Base-by-base conservation (phyloP, 2,797 vertebrate genomes). In the Nyctalus aviator region DNA sequence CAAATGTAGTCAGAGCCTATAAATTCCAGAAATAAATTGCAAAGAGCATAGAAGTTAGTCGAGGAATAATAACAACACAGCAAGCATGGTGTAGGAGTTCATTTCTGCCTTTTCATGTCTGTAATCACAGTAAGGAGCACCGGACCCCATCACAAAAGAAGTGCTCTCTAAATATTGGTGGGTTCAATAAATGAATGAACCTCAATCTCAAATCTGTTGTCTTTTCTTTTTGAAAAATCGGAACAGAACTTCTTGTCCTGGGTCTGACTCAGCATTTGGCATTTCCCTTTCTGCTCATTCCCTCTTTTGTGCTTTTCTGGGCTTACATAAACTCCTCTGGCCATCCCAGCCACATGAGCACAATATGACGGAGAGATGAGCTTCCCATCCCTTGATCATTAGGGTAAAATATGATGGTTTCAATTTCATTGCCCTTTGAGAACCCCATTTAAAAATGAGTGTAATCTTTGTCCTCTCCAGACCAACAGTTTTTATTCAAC, bases 221-320 rank as follows among this genome's bases (percentile, higher is more conserved):
- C 57, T 77, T 93, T 90, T 81, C 32, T 86, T 82, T 90, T 79
- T 37, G 68, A 93, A 93, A 95, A 96, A 71, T 79, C 71, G n/a
- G 72, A 87, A 89, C 32, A 35, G 77, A 87, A 89, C 41, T 88
- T 79, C 82, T 79, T 41, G 35, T 68, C 73, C 69, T 71, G 48
- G 6, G 53, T 50, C 30, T 95, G 91, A 94, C 91, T 95, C 91
- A 92, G 84, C 50, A 7, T 44, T 71, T 84, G 48, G 11, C 89
- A 66, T 71, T 77, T 91, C 57, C 46, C 27, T 59, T 25, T 48
- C 30, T 77, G 53, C 21, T 75, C 37, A 35, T 35, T 37, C 50
- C 50, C 13, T 7, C 20, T 15, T 68, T 73, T 30, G 7, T 35
- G 57, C 37, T 77, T 84, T 79, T 88, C 76, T 81, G n/a, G 46